Percentiles rank a stretch among this genome's conserved stretches.
Evolutionary conservation across 2,797 vertebrate species (phyloP).

Genomic region (Melanotaenia nigrans): DNA sequence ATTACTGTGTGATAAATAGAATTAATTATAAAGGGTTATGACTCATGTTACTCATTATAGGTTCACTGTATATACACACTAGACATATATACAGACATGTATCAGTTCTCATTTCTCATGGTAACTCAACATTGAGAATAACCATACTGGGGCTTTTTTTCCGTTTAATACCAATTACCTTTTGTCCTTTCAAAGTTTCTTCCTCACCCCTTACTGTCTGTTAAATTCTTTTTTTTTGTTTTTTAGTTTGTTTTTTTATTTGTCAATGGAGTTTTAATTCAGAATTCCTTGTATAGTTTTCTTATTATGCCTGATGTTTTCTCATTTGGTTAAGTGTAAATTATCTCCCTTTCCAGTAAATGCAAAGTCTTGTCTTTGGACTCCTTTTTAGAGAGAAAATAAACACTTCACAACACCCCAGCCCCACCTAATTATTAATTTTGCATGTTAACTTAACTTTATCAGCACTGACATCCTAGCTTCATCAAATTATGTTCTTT

Average conservation of each 20-base stretch:
- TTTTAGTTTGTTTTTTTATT: neutral
- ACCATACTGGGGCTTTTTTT: neutral
- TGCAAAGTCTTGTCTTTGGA: neutral
- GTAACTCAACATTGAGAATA: neutral
- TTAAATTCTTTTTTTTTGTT: neutral
- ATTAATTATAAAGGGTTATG: neutral
- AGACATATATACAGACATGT: too few relatives aligned
- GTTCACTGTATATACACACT: neutral
- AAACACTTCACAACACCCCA: neutral
- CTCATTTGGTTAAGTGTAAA: neutral
- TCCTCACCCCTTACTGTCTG: neutral
- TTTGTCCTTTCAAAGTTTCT: neutral
- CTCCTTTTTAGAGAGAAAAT: neutral
- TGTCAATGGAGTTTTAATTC: neutral
- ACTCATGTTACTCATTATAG: neutral
- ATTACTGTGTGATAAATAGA: neutral
- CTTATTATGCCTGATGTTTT: neutral
- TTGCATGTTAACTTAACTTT: conserved; percentile 6
- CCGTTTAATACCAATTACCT: neutral
- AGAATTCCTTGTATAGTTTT: neutral
- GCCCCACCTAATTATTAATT: neutral
- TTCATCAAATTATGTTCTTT: conserved; percentile 11
- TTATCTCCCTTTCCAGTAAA: neutral
- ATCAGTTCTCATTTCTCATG: neutral
- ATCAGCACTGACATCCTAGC: conserved; percentile 8